Evolutionary conservation across 2,888 invertebrate species (phyloP).

Genomic region (Synanthedon andrenaeformis): DNA sequence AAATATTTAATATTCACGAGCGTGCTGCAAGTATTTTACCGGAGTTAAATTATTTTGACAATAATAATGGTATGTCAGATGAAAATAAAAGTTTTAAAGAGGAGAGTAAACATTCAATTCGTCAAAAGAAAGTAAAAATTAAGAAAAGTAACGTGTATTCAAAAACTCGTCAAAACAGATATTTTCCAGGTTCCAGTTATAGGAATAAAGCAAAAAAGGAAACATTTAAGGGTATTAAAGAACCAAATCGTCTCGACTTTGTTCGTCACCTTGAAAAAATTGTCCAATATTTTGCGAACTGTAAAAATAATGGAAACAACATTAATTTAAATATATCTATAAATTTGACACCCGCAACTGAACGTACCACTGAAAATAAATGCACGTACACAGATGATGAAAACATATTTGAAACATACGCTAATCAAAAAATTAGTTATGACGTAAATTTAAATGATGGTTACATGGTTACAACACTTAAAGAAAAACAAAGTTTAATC

Average conservation of each 20-base stretch:
- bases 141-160: not conserved
- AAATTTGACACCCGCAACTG: slow-evolving; percentile 15
- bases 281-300: slow-evolving; percentile 28
- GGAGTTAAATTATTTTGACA: no score
- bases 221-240: no score
- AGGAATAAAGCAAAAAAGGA: slow-evolving; percentile 9
- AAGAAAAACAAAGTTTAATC: not conserved
- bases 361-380: not conserved
- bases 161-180: not conserved
- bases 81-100: no score
- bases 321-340: slow-evolving; percentile 40
- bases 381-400: not conserved
- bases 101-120: not conserved
- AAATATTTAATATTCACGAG: no score
- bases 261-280: slow-evolving; percentile 27
- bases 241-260: slow-evolving; percentile 12
- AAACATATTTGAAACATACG: no score
- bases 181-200: slow-evolving; percentile 4
- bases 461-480: no score
- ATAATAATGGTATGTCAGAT: no score
- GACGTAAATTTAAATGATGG: no score
- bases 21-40: no score
- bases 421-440: no score
- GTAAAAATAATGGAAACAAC: slow-evolving; percentile 24
- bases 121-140: slow-evolving; percentile 7